Conservation (phyloP, 2,888 invertebrate genomes). For the Geotrupes spiniger region DNA sequence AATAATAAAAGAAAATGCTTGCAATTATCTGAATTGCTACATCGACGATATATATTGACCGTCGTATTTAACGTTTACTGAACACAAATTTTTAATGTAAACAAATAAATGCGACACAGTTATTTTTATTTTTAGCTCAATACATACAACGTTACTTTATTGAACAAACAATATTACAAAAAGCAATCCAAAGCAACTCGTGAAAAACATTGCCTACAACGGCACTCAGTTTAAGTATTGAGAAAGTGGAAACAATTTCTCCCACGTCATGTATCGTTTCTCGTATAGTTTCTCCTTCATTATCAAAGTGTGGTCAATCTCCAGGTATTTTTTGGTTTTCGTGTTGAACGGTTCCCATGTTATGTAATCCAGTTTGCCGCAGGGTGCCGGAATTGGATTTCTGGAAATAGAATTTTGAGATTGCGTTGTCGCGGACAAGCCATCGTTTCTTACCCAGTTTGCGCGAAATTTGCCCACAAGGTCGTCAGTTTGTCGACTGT, state of each 20-base stretch:
- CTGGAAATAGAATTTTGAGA: conserved; percentile 38
- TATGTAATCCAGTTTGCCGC: conserved; percentile 39
- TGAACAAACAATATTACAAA: too few relatives aligned
- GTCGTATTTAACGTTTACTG: too few relatives aligned
- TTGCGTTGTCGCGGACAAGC: background rate
- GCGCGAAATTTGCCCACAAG: conserved; percentile 50
- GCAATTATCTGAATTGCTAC: too few relatives aligned
- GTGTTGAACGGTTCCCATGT: conserved; percentile 47
- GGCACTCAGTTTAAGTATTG: too few relatives aligned
- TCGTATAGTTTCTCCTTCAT: conserved; percentile 45
- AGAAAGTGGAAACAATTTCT: conserved; percentile 43
- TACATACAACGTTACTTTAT: too few relatives aligned
- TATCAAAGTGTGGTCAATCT: conserved; percentile 44
- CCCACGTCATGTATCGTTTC: conserved; percentile 48
- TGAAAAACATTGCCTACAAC: too few relatives aligned
- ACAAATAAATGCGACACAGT: too few relatives aligned
- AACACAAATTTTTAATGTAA: too few relatives aligned
- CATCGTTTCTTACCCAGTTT: conserved; percentile 40
- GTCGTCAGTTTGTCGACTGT: conserved; percentile 47
- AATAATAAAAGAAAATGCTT: too few relatives aligned
- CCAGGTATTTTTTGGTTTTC: conserved; percentile 45
- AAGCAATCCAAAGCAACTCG: too few relatives aligned
- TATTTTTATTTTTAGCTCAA: too few relatives aligned
- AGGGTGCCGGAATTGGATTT: conserved; percentile 49
- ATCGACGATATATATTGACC: too few relatives aligned